A percentile compares a stretch with the other conserved stretches of the same genome.
phyloP scores from a whole-genome alignment of 2,888 invertebrate genomes.

The Temnothorax unifasciatus region DNA sequence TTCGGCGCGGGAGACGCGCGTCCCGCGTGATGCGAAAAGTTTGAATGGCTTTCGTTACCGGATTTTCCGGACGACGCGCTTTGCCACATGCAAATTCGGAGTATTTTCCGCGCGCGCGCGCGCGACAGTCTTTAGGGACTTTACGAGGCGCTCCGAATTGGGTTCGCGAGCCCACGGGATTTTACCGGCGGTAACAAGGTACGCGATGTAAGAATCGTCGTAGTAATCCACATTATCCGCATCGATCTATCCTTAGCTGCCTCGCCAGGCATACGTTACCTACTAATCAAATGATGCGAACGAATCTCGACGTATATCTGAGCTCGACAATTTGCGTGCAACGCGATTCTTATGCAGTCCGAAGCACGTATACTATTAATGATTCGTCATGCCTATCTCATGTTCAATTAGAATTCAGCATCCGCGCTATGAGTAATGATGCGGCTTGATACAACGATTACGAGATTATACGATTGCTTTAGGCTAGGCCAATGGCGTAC shows the following conservation, averaged over 20 bases:
- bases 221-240: constrained; percentile 26
- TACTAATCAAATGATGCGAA: constrained; percentile 36
- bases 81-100: constrained; percentile 70
- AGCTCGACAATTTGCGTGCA: constrained; percentile 1
- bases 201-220: constrained; percentile 22
- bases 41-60: constrained; percentile 67
- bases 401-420: constrained; percentile 27
- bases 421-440: constrained; percentile 18
- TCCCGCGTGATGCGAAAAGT: constrained; percentile 68
- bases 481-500: not conserved
- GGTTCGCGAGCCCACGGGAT: constrained; percentile 32
- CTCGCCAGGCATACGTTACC: constrained; percentile 6
- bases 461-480: not conserved
- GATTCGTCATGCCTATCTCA: constrained; percentile 20
- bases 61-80: constrained; percentile 59
- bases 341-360: constrained; percentile 20
- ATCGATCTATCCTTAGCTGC: constrained; percentile 7
- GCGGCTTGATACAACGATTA: constrained; percentile 12
- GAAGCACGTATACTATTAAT: constrained; percentile 30
- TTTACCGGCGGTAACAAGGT: constrained; percentile 33
- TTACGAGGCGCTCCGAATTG: constrained; percentile 47
- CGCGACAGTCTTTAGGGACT: constrained; percentile 42
- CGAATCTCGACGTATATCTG: constrained; percentile 3
- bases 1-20: constrained; percentile 43
- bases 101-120: constrained; percentile 36